Evolutionary conservation across 1,140 invertebrate genomes (phyloP), one percentile per base, ranked within the genome.

Genomic region (Philopotamus ludificatus): DNA sequence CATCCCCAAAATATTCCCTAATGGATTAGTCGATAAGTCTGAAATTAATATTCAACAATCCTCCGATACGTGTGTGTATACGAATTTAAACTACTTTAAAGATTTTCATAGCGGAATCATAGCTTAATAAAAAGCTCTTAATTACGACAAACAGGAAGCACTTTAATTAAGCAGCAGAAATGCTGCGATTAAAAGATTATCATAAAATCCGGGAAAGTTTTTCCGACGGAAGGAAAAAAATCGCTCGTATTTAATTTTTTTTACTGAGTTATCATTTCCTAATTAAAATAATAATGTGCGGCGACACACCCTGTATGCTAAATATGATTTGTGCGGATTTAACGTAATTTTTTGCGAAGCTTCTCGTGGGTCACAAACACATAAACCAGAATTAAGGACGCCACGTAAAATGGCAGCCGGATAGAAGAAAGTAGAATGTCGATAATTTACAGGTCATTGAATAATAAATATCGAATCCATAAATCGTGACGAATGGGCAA

Each of bases 131-230:
- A n/a, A n/a, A n/a, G 22, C 44, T 47, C 57, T 60, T 60, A 60
- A 60, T 60, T 60, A 60, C 47, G 57, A 60, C 45, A 60, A 60
- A 60, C 57, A 60, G 57, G 57, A 60, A 60, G 47, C 57, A 60
- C 23, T 60, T 60, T 60, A 60, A 60, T 60, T 42, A 26, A 23
- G 23, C n/a, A n/a, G 57, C 57, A 42, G 42, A 60, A 60, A 60
- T 21, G 57, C 21, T 47, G 57, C 25, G 42, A 47, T 60, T 60
- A 60, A 60, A 47, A 60, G 57, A 60, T 60, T 47, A 47, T 60
- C 41, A 47, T 15, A 20, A 4, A 60, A 47, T 60, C 47, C 28
- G 34, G 25, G 42, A 21, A 22, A 53, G 50, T 53, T 53, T 28
- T 15, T 18, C 10, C 8, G 50, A 28, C 50, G 16, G 12, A 34